Conservation (phyloP, 2,113 vertebrate genomes). For the Synodontis membranacea region DNA sequence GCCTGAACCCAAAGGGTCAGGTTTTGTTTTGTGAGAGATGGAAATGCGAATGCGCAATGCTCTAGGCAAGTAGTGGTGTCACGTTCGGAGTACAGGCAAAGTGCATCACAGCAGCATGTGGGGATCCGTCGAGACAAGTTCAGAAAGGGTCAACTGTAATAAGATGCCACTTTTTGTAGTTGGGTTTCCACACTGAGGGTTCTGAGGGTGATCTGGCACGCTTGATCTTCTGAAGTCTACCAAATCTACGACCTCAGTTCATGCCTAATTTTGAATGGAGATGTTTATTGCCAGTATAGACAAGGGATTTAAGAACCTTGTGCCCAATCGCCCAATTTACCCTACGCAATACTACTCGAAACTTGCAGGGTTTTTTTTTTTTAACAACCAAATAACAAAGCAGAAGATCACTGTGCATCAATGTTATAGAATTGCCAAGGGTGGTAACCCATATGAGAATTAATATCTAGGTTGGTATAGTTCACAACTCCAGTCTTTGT, state of each 20-base stretch:
- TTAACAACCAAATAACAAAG: background rate
- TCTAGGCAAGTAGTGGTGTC: background rate
- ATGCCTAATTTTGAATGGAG: background rate
- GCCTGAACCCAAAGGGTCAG: slow-evolving; percentile 2
- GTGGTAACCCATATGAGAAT: background rate
- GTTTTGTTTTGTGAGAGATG: background rate
- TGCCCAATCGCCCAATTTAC: background rate
- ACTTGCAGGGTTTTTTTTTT: background rate
- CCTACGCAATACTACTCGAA: background rate
- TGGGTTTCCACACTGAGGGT: slow-evolving; percentile 31
- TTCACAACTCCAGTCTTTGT: background rate
- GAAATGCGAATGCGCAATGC: background rate
- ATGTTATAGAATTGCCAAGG: background rate
- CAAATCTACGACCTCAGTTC: background rate
- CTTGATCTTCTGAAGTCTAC: slow-evolving; percentile 14
- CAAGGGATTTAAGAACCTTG: background rate
- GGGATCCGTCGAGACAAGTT: slow-evolving; percentile 38
- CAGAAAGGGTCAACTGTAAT: slow-evolving; percentile 46
- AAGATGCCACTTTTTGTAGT: slow-evolving; percentile 33
- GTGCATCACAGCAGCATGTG: background rate
- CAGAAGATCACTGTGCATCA: background rate
- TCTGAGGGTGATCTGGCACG: slow-evolving; percentile 25
- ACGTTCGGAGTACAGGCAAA: slow-evolving; percentile 3
- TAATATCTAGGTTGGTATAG: background rate
- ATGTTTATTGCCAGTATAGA: background rate